phyloP scores from a whole-genome alignment of 2,888 invertebrate genomes.

The Branchellion lobata region DNA sequence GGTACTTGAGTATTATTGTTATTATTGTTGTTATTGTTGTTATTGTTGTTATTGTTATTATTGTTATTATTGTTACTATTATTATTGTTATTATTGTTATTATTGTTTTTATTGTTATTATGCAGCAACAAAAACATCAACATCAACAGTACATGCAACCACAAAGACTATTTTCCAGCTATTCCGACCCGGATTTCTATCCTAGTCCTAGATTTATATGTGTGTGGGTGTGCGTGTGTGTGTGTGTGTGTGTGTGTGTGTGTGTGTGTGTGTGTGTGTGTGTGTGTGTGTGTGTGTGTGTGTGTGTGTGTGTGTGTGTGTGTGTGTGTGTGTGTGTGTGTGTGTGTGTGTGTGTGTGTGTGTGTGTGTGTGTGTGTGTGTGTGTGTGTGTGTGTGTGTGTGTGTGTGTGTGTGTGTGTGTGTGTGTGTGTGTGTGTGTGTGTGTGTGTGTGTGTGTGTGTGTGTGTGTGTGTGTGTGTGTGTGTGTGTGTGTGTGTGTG shows the following conservation, averaged over 20 bases:
- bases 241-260: no score
- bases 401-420: conserved; percentile 14
- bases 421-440: conserved; percentile 25
- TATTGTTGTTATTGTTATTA: background rate
- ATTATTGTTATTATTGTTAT: no score
- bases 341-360: no score
- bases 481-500: background rate
- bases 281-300: no score
- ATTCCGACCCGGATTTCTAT: conserved; percentile 54
- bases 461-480: conserved; percentile 11
- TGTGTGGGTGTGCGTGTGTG: no score
- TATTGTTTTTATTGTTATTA: background rate
- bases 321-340: no score
- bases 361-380: no score
- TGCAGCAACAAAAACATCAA: background rate
- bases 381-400: no score
- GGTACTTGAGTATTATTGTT: background rate
- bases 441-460: conserved; percentile 33
- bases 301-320: no score
- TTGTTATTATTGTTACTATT: background rate
- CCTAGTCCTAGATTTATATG: conserved; percentile 56
- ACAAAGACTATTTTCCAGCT: background rate
- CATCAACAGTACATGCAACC: background rate
- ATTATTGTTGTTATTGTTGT: no score
- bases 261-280: no score